Evolutionary conservation across 2,113 vertebrate species (phyloP).

Genomic region (Phoxinus phoxinus): DNA sequence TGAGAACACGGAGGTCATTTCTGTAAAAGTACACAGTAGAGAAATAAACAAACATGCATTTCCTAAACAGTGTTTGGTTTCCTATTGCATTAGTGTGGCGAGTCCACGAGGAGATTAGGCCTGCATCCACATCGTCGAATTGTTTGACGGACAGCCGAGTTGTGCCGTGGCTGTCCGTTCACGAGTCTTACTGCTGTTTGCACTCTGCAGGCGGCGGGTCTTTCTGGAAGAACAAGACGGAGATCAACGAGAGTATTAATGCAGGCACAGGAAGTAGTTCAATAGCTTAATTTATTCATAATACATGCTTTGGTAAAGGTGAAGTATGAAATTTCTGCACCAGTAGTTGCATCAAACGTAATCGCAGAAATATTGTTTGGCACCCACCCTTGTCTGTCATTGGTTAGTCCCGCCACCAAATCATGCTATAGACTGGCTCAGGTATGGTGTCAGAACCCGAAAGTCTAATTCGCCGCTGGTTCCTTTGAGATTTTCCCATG

Average conservation of each 20-base stretch:
- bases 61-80: slow-evolving; percentile 59
- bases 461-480: too few relatives aligned
- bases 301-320: slow-evolving; percentile 27
- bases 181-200: slow-evolving; percentile 92
- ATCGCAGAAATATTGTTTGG: background rate
- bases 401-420: background rate
- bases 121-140: slow-evolving; percentile 60
- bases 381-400: background rate
- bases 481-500: too few relatives aligned
- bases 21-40: slow-evolving; percentile 76
- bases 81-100: slow-evolving; percentile 55
- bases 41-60: slow-evolving; percentile 82
- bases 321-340: slow-evolving; percentile 54
- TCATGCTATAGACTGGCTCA: background rate
- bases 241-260: background rate
- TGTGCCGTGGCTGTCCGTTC: slow-evolving; percentile 68
- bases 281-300: background rate
- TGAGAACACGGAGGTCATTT: slow-evolving; percentile 66
- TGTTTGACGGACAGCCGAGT: slow-evolving; percentile 62
- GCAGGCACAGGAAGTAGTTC: background rate
- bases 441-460: too few relatives aligned
- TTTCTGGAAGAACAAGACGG: slow-evolving; percentile 78
- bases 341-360: background rate
- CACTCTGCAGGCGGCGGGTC: slow-evolving; percentile 94
- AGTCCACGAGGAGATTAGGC: slow-evolving; percentile 63